phyloP scores from a whole-genome alignment of 2,888 invertebrate species.

The Pheosia gnoma region DNA sequence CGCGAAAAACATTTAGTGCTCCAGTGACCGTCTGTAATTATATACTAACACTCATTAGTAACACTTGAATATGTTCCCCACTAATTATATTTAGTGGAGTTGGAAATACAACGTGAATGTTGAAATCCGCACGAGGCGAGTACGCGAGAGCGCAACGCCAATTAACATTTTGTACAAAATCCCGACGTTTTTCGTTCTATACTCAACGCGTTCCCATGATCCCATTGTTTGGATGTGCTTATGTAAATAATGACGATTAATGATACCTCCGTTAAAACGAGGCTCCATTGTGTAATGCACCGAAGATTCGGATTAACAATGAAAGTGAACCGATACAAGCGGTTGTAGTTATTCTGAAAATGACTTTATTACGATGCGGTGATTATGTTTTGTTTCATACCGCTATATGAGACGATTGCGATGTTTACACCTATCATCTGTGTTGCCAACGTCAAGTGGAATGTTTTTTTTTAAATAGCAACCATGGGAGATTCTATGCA shows the following conservation, averaged over 20 bases:
- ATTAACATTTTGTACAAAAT: slow-evolving; percentile 42
- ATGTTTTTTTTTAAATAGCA: no score
- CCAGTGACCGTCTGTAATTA: no score
- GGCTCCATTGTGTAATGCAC: slow-evolving; percentile 44
- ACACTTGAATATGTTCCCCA: not conserved
- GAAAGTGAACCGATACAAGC: slow-evolving; percentile 5
- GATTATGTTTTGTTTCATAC: not conserved
- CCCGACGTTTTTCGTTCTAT: slow-evolving; percentile 33
- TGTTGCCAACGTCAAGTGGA: no score
- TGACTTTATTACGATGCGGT: slow-evolving; percentile 1
- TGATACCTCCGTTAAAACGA: slow-evolving; percentile 34
- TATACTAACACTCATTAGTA: no score
- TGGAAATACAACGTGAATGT: not conserved
- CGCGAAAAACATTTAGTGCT: no score
- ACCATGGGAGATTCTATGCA: no score
- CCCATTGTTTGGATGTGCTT: slow-evolving; percentile 48
- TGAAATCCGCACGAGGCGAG: slow-evolving; percentile 21
- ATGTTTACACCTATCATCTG: not conserved
- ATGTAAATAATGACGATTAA: slow-evolving; percentile 59
- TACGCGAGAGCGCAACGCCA: slow-evolving; percentile 34
- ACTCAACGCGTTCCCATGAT: slow-evolving; percentile 45
- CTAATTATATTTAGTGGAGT: not conserved
- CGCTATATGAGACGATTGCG: not conserved
- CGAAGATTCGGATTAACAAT: slow-evolving; percentile 5
- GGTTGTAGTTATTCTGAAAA: not conserved